Evolutionary conservation across 2,113 vertebrate genomes (phyloP).

Genomic region (Sylvilagus bachmani): DNA sequence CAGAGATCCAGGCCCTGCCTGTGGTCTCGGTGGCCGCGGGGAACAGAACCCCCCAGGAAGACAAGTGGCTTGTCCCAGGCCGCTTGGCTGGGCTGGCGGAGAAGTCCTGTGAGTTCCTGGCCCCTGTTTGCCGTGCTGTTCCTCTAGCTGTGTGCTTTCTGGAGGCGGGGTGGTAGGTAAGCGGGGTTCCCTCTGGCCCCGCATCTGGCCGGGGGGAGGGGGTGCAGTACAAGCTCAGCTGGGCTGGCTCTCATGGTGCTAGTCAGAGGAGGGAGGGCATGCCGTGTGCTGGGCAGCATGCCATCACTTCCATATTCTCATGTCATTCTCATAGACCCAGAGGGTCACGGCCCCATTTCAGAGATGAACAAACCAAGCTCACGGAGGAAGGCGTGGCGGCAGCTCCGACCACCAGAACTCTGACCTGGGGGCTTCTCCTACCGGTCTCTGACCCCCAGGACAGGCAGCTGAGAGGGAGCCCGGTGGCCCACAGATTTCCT

Average conservation of each 20-base stretch:
- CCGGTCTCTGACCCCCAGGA: neutral
- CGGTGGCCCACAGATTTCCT: constrained; percentile 77
- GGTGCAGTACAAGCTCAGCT: no score
- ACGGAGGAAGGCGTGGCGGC: neutral
- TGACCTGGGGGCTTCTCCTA: neutral
- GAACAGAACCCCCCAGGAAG: neutral
- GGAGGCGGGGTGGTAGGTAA: neutral
- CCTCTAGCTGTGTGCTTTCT: neutral
- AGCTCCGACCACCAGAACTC: neutral
- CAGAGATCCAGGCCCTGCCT: neutral
- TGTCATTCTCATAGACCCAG: neutral
- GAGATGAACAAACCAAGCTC: neutral
- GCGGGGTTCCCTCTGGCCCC: neutral
- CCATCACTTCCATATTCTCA: rapidly evolving
- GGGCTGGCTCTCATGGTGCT: neutral
- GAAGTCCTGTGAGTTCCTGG: neutral
- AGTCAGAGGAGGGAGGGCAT: neutral
- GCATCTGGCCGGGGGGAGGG: neutral
- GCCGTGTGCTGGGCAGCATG: rapidly evolving
- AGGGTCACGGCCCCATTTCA: neutral
- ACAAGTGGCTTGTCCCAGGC: neutral
- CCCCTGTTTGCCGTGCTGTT: neutral
- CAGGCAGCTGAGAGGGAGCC: constrained; percentile 7
- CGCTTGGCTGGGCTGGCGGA: neutral
- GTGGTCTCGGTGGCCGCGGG: neutral